These are phyloP conservation scores for Metellina segmentata DNA, from an alignment of 2,888 invertebrate genomes.

Conservation along the genomic window DNA sequence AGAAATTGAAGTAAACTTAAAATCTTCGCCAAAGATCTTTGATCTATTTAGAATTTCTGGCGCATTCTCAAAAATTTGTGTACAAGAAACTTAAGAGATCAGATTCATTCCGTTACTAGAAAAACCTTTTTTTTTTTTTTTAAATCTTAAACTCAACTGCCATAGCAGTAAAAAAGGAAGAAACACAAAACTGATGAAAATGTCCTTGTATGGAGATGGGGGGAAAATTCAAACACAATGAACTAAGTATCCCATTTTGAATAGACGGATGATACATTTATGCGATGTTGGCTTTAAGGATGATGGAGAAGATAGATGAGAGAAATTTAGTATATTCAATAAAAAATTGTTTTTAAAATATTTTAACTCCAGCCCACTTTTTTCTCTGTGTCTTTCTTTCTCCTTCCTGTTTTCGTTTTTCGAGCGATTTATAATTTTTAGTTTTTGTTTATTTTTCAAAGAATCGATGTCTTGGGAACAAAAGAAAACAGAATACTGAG, in stretches of 20 bases:
- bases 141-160: constrained; percentile 15
- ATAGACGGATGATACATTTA: constrained; percentile 27
- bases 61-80: no score
- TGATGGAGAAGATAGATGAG: constrained; percentile 47
- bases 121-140: constrained; percentile 12
- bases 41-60: no score
- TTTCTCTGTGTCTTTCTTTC: constrained; percentile 3
- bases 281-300: constrained; percentile 55
- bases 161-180: background rate
- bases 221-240: constrained; percentile 18
- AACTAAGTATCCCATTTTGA: constrained; percentile 52
- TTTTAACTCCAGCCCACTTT: background rate
- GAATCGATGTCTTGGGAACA: background rate
- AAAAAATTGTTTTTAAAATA: constrained; percentile 34
- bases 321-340: constrained; percentile 44
- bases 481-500: background rate
- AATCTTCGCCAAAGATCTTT: no score
- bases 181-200: background rate
- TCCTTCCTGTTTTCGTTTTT: constrained; percentile 3
- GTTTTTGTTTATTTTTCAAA: background rate
- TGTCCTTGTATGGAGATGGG: background rate
- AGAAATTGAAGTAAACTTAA: no score
- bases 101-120: background rate
- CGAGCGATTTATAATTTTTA: background rate
- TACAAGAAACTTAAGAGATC: no score